These are phyloP conservation scores for Cryptocheilus praepositus DNA, from an alignment of 2,888 invertebrate species.

Conservation along the genomic window DNA sequence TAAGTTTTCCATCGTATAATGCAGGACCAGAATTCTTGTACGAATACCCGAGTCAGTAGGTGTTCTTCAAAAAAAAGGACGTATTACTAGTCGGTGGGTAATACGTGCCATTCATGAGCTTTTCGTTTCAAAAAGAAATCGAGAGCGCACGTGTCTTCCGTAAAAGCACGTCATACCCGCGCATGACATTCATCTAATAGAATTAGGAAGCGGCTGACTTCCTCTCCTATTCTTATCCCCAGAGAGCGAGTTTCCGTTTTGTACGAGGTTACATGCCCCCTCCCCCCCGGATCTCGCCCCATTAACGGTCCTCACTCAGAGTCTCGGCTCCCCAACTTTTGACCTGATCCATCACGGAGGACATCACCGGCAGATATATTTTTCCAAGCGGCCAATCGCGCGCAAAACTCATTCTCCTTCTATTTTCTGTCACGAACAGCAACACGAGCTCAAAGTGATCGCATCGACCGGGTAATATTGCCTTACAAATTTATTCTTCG, in stretches of 20 bases:
- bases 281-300: conserved; percentile 36
- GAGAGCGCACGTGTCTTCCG: conserved; percentile 9
- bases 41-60: too few relatives aligned
- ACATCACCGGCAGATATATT: conserved; percentile 49
- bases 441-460: too few relatives aligned
- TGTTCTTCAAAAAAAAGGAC: too few relatives aligned
- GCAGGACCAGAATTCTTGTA: too few relatives aligned
- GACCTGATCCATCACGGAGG: conserved; percentile 51
- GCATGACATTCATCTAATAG: neutral
- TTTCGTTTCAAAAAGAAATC: neutral
- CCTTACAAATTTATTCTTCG: too few relatives aligned
- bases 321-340: conserved; percentile 41
- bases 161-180: conserved; percentile 1
- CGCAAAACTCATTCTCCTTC: neutral
- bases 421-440: too few relatives aligned
- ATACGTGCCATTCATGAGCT: too few relatives aligned
- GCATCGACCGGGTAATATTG: too few relatives aligned
- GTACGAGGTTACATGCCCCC: conserved; percentile 9
- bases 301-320: conserved; percentile 33
- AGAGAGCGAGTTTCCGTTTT: neutral
- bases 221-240: conserved; percentile 10
- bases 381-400: conserved; percentile 1
- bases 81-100: neutral
- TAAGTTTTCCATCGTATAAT: too few relatives aligned
- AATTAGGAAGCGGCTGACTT: conserved; percentile 7